A percentile compares a stretch with the other conserved stretches of the same genome.
phyloP scores from a whole-genome alignment of 2,797 vertebrate genomes.

The Knipowitschia caucasica region DNA sequence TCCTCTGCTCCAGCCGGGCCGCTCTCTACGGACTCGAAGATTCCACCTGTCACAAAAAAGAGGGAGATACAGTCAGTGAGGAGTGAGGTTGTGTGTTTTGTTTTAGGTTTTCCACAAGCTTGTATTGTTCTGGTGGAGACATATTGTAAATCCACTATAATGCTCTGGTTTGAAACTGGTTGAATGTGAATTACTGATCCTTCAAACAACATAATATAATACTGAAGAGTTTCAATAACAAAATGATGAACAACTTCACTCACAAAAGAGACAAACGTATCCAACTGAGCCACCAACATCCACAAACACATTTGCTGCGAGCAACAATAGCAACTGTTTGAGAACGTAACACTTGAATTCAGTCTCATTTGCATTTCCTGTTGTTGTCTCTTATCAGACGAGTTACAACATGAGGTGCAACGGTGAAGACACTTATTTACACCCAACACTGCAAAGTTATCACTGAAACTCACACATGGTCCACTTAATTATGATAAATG shows the following conservation, averaged over 20 bases:
- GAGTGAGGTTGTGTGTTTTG: not conserved
- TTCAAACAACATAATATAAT: too few species aligned
- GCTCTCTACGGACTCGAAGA: slow-evolving; percentile 97
- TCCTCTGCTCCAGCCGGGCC: slow-evolving; percentile 97
- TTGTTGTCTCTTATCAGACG: not conserved
- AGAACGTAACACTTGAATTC: too few species aligned
- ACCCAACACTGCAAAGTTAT: not conserved
- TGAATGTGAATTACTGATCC: too few species aligned
- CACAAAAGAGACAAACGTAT: too few species aligned
- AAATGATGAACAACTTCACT: too few species aligned
- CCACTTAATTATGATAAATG: not conserved
- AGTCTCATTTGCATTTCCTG: not conserved
- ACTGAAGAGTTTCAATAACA: too few species aligned
- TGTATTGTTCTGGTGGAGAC: too few species aligned
- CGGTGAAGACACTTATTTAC: not conserved
- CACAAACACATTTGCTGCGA: not conserved
- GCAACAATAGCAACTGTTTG: not conserved
- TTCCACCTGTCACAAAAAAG: slow-evolving; percentile 81
- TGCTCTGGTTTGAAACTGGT: too few species aligned
- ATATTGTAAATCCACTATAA: too few species aligned
- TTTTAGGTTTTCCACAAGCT: not conserved
- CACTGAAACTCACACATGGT: not conserved
- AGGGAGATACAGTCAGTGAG: slow-evolving; percentile 11
- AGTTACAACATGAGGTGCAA: not conserved
- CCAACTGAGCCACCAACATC: too few species aligned